These are phyloP conservation scores for Orthonyx spaldingii DNA, from an alignment of 2,113 vertebrate species.

Conservation along the genomic window DNA sequence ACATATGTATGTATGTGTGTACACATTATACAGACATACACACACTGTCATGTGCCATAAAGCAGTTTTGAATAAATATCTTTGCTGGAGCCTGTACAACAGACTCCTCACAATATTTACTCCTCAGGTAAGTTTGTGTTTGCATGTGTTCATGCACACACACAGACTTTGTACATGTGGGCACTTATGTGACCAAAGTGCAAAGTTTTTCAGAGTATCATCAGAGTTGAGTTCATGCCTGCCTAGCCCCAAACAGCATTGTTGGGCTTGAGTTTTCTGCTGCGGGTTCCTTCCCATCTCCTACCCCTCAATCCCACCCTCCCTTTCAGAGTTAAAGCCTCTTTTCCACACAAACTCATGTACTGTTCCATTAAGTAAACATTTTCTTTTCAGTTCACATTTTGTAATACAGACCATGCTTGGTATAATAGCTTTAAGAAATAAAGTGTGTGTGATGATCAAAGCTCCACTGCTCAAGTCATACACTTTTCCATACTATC, in stretches of 20 bases:
- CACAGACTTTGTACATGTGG: constrained; percentile 68
- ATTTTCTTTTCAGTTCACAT: constrained; percentile 64
- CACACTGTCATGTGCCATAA: constrained; percentile 18
- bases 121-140: constrained; percentile 52
- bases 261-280: not conserved
- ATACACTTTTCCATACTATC: not conserved
- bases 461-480: constrained; percentile 28
- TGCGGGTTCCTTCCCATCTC: not conserved
- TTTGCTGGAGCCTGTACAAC: constrained; percentile 35
- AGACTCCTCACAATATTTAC: constrained; percentile 50
- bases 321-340: constrained; percentile 45
- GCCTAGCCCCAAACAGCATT: constrained; percentile 5
- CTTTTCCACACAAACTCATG: not conserved
- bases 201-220: constrained; percentile 63
- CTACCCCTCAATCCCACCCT: fast-evolving
- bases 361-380: constrained; percentile 35
- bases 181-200: constrained; percentile 74
- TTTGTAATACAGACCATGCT: constrained; percentile 57
- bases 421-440: constrained; percentile 48
- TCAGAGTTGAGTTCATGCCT: constrained; percentile 24
- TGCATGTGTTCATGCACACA: constrained; percentile 45
- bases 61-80: constrained; percentile 67
- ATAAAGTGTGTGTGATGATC: not conserved
- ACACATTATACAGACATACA: not conserved
- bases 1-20: not conserved